Evolutionary conservation across 2,113 vertebrate genomes (phyloP).

Genomic region (Mohoua ochrocephala): DNA sequence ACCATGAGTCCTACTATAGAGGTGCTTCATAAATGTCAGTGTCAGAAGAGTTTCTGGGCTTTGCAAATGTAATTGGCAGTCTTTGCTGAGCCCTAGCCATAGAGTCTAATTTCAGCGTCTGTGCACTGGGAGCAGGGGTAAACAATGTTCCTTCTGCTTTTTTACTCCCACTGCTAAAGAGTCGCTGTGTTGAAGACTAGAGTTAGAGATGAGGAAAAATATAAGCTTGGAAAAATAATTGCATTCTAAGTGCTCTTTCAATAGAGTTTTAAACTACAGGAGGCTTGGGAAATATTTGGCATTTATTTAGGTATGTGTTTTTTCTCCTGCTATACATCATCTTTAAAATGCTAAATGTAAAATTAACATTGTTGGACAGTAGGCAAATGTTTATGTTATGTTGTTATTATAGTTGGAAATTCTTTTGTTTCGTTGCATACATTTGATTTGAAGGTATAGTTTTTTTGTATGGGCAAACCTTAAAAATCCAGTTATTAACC

Average conservation of each 20-base stretch:
- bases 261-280: neutral
- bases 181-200: neutral
- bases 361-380: neutral
- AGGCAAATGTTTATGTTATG: neutral
- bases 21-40: neutral
- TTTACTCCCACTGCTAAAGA: neutral
- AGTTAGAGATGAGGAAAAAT: neutral
- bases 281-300: neutral
- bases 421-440: neutral
- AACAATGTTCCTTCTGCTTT: neutral
- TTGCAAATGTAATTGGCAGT: neutral
- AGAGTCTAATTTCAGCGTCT: neutral
- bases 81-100: neutral
- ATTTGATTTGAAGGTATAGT: neutral
- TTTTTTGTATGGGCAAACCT: neutral
- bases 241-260: neutral
- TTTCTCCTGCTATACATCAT: neutral
- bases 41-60: neutral
- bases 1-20: neutral
- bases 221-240: neutral
- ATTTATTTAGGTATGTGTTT: neutral
- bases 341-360: neutral
- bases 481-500: neutral
- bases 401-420: rapidly evolving
- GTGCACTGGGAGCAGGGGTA: neutral